Base-by-base conservation (phyloP, 2,888 invertebrate genomes). In the Trichopria drosophilae region DNA sequence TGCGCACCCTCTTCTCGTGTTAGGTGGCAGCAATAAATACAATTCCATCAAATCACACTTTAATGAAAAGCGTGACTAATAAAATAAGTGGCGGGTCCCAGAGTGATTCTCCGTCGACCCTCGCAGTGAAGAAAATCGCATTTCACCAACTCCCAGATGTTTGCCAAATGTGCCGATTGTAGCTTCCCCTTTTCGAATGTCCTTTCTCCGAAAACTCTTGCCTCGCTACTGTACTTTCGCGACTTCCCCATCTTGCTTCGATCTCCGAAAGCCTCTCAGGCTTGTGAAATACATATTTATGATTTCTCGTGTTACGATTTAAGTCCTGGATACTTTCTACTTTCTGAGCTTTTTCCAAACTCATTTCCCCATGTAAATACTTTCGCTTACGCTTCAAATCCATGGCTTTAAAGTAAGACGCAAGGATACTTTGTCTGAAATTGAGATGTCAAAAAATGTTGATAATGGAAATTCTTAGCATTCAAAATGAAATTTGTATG, bases 331-430 rank as follows among this genome's bases (percentile, higher is more conserved):
- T n/a, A n/a, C 44, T 56, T 60, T 60, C 60, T 63, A 64, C 62
- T 64, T 65, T 43, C 60, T 59, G 58, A 59, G 62, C 64, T 66
- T 67, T 69, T 67, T 63, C 62, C 60, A 60, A 72, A 66, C 67
- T 69, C 66, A 72, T 72, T 72, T 71, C 66, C 55, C 64, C 55
- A 72, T 72, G 71, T 72, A 73, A 73, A 72, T 73, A 64, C 61
- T n/a, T n/a, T n/a, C n/a, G n/a, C n/a, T n/a, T n/a, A n/a, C n/a
- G n/a, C n/a, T n/a, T n/a, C n/a, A n/a, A n/a, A n/a, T n/a, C n/a
- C n/a, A n/a, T n/a, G n/a, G n/a, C n/a, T n/a, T n/a, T n/a, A n/a
- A n/a, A n/a, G n/a, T n/a, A n/a, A n/a, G n/a, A n/a, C n/a, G n/a
- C n/a, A n/a, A n/a, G n/a, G n/a, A n/a, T n/a, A n/a, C n/a, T n/a